Conservation (phyloP, 53 echinoderm and acorn worm genomes). For the Mesocentrotus franciscanus region DNA sequence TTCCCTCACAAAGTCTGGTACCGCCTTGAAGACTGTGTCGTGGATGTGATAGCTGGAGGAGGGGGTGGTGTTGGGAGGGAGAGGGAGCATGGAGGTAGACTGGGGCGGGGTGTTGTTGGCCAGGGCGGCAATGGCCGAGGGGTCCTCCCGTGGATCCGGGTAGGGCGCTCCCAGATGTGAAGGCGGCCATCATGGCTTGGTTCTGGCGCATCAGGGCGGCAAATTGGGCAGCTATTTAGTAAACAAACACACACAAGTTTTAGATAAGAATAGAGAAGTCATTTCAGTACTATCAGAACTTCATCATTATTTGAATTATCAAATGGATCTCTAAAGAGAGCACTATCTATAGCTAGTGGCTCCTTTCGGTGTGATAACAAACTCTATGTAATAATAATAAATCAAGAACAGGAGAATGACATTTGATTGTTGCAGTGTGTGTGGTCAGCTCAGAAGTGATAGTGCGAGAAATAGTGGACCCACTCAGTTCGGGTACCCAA, state of each 20-base stretch:
- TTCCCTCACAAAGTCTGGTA: constrained; percentile 67
- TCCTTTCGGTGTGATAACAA: no score
- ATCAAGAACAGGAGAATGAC: no score
- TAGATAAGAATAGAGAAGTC: neutral
- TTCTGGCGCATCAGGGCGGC: constrained; percentile 72
- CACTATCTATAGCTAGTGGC: no score
- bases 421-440: no score
- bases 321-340: no score
- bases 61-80: constrained; percentile 28
- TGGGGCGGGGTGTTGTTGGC: constrained; percentile 55
- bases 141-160: constrained; percentile 16
- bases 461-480: no score
- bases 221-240: constrained; percentile 67
- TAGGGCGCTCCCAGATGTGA: constrained; percentile 13
- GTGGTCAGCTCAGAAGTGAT: no score
- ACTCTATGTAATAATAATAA: no score
- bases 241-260: neutral
- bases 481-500: no score
- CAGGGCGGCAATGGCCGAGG: constrained; percentile 50
- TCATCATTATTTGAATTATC: no score
- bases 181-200: constrained; percentile 70
- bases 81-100: constrained; percentile 5
- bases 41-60: constrained; percentile 68
- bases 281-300: neutral
- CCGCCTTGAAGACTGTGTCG: constrained; percentile 66